Evolutionary conservation across 2,888 invertebrate genomes (phyloP).

Genomic region (Eupelmus urozonus): DNA sequence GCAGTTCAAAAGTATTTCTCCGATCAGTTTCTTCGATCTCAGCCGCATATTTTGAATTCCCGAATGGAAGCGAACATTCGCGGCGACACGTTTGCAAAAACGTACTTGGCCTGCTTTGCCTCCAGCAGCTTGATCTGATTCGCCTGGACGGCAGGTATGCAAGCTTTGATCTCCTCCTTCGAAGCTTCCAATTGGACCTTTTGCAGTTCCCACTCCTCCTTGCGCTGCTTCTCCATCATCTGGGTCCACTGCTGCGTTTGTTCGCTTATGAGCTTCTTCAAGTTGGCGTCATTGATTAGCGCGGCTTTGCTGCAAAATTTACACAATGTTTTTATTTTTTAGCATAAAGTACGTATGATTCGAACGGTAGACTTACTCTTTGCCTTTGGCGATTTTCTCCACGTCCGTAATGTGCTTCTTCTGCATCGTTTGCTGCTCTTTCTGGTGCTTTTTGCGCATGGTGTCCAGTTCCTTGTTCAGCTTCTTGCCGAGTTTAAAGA

Average conservation of each 20-base stretch:
- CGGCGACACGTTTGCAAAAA: constrained; percentile 11
- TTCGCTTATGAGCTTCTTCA: constrained; percentile 79
- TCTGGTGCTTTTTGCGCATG: constrained; percentile 81
- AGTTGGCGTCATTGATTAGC: constrained; percentile 73
- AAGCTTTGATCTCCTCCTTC: constrained; percentile 79
- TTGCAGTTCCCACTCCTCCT: constrained; percentile 81
- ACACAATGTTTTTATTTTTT: too few relatives aligned
- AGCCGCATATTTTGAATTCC: too few relatives aligned
- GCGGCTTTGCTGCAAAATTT: constrained; percentile 75
- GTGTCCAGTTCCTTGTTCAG: constrained; percentile 82
- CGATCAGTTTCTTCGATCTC: too few relatives aligned
- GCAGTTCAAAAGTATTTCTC: too few relatives aligned
- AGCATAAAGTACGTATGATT: too few relatives aligned
- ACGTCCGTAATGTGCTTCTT: constrained; percentile 80
- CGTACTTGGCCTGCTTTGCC: constrained; percentile 80
- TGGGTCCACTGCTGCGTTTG: constrained; percentile 84
- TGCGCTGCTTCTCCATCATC: constrained; percentile 79
- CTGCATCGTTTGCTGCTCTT: constrained; percentile 81
- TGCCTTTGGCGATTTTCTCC: constrained; percentile 81
- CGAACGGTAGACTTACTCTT: constrained; percentile 76
- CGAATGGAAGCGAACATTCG: too few relatives aligned
- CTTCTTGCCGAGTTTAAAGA: constrained; percentile 81
- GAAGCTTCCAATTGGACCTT: constrained; percentile 80
- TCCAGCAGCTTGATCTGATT: constrained; percentile 80
- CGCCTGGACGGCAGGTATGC: constrained; percentile 79